Evolutionary conservation across 2,888 invertebrate species (phyloP), one percentile per base, ranked within the genome.

Genomic region (Adelphocoris suturalis): DNA sequence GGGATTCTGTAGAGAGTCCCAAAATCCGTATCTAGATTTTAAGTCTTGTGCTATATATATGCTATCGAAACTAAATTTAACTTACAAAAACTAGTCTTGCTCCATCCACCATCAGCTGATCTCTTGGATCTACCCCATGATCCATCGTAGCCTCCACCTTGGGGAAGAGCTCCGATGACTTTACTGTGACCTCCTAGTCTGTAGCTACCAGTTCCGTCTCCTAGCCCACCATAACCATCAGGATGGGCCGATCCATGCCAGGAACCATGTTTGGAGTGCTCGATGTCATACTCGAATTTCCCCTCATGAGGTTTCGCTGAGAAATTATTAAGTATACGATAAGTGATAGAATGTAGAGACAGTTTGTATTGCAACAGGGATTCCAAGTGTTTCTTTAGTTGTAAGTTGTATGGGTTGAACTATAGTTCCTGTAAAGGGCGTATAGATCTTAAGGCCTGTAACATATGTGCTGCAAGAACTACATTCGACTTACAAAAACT

Each of bases 181-280:
- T 91, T 76, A 12, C 86, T 85, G 57, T 84, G 84, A 5, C 89
- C 84, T 52, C 86, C 82, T 2, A 90, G 28, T 57, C 90, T 88
- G 85, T 91, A 86, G 47, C 90, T 90, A 0, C 91, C 91, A 19
- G 88, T 82, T 37, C 90, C 91, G 61, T 90, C 91, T n/a, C 91
- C 91, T 37, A 91, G 90, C 12, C 91, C 91, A 28, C 91, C 91
- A 27, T 91, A 81, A 27, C 90, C 91, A 27, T 91, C 61, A 5
- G 91, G 91, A 47, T 90, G 90, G 19, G 91, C 90, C 9, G 68
- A 89, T 9, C 91, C 91, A 23, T 91, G 91, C 27, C 89, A 55
- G 2, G 89, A 90, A 16, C 91, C 91, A 23, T 90, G 90, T 55
- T 91, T 85, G 37, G 89, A 82, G 61, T 91, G 91, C 55, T 86